Percentiles rank a stretch among this genome's conserved stretches.
Conservation (phyloP, 2,113 vertebrate species). For the Excalfactoria chinensis region DNA sequence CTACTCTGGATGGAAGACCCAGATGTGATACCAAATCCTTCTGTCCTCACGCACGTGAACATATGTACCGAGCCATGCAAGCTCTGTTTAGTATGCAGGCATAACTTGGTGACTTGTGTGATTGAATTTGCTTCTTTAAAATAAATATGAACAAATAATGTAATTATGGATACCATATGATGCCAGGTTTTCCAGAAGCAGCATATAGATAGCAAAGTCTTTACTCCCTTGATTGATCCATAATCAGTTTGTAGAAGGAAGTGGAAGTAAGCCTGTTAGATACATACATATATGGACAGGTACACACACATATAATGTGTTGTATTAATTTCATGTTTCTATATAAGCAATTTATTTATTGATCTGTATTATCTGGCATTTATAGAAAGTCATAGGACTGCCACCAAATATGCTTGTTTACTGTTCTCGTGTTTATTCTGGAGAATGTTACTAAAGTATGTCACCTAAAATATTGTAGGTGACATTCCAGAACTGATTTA, state of each 20-base stretch:
- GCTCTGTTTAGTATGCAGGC: neutral
- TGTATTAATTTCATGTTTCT: neutral
- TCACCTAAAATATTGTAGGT: conserved; percentile 10
- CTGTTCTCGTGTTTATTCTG: neutral
- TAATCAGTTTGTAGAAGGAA: neutral
- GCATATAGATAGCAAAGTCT: neutral
- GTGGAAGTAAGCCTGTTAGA: neutral
- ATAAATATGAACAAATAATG: neutral
- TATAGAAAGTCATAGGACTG: neutral
- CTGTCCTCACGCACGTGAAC: neutral
- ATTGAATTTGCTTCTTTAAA: neutral
- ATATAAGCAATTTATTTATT: neutral
- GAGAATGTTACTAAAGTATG: neutral
- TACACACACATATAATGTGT: neutral
- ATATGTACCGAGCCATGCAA: neutral
- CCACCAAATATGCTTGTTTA: neutral
- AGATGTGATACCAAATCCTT: neutral
- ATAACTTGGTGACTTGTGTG: neutral
- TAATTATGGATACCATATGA: neutral
- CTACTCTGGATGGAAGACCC: neutral
- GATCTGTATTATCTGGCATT: neutral
- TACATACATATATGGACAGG: neutral
- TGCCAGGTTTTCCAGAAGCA: neutral
- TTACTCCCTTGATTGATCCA: neutral
- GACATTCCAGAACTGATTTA: conserved; percentile 1